These are phyloP conservation scores for Aphelocoma coerulescens DNA, from an alignment of 2,113 vertebrate species.

Conservation along the genomic window DNA sequence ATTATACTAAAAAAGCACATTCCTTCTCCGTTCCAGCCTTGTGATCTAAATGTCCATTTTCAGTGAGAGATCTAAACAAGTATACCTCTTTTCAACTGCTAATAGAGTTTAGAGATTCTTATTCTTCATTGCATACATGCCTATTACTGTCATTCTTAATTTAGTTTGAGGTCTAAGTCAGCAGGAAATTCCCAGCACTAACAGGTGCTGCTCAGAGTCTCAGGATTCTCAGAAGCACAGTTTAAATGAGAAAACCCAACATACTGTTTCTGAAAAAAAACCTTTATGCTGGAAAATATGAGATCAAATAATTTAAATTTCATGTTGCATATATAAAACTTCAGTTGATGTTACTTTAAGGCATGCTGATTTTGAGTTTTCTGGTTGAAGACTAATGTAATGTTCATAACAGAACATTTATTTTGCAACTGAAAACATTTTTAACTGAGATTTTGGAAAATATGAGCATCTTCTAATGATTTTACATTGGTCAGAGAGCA, in stretches of 20 bases:
- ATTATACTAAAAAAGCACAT: neutral
- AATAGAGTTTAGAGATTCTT: neutral
- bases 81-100: neutral
- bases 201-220: neutral
- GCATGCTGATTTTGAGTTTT: neutral
- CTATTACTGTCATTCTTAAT: neutral
- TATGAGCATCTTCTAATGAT: neutral
- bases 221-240: neutral
- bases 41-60: neutral
- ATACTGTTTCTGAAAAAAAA: neutral
- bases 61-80: neutral
- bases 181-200: neutral
- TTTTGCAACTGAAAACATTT: neutral
- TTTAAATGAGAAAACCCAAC: neutral
- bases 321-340: neutral
- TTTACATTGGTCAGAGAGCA: neutral
- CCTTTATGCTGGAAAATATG: neutral
- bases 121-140: neutral
- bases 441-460: neutral
- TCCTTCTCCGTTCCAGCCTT: neutral
- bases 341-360: neutral
- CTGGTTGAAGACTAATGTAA: neutral
- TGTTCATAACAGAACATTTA: neutral
- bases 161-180: neutral
- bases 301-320: neutral